Percentiles rank a stretch among this genome's conserved stretches.
Conservation (phyloP, 1,140 invertebrate species). For the Procambarus clarkii region DNA sequence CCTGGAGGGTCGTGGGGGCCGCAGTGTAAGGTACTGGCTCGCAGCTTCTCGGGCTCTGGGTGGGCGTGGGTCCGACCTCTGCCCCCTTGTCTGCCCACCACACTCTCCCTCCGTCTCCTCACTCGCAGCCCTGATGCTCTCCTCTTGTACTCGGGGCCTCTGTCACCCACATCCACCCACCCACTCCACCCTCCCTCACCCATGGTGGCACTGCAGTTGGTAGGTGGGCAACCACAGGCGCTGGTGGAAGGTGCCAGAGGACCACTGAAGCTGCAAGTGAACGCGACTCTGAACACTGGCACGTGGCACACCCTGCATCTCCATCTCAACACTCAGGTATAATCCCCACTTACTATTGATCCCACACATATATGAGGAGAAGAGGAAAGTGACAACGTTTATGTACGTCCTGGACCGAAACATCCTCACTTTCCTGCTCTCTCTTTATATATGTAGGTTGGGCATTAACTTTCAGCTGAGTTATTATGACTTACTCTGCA, state of each 20-base stretch:
- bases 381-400: too few species aligned
- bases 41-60: conserved; percentile 38
- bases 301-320: conserved; percentile 45
- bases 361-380: too few species aligned
- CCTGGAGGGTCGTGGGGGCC: conserved; percentile 44
- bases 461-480: too few species aligned
- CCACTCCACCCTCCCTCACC: conserved; percentile 7
- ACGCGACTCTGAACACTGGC: conserved; percentile 1
- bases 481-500: too few species aligned
- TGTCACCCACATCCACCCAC: not conserved
- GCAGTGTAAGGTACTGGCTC: conserved; percentile 25
- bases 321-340: conserved; percentile 25
- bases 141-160: conserved; percentile 48
- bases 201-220: conserved; percentile 42
- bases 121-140: conserved; percentile 14
- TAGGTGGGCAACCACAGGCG: conserved; percentile 28
- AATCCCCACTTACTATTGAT: too few species aligned
- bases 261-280: conserved; percentile 24
- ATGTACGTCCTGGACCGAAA: too few species aligned
- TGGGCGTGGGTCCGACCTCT: conserved; percentile 40
- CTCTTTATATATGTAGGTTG: too few species aligned
- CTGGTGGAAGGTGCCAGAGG: conserved; percentile 29
- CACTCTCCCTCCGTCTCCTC: conserved; percentile 42
- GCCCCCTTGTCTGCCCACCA: conserved; percentile 42
- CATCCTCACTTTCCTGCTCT: too few species aligned